Base-by-base conservation (phyloP, 2,113 vertebrate species). In the Scopus umbretta region DNA sequence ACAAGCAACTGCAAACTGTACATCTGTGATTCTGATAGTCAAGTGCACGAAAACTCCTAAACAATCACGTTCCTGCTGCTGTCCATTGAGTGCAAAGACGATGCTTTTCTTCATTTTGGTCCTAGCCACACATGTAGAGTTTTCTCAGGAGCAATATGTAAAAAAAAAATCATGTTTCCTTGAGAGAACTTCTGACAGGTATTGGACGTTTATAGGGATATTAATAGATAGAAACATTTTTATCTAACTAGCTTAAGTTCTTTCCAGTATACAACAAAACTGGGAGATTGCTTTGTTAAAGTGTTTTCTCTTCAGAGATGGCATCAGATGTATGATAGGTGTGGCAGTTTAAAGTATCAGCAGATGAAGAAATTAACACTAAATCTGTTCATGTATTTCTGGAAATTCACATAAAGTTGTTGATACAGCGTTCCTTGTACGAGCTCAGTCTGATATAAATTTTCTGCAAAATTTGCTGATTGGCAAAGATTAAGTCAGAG, bases 11-110 rank as follows among this genome's bases (percentile, higher is more conserved):
- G 15, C 58, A 63, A 32, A 53, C 40, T 36, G 63, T 32, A 5
- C 17, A 0, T 9, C 76, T 14, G 7, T 4, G 13, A 10, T 16
- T 40, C 36, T 40, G 10, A 1, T 0, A 5, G 2, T 15, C 61
- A 17, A 4, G 6, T 0, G 4, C 62, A 21, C 15, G 45, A 34
- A 25, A 52, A 26, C 36, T 18, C 42, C 81, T 58, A 1, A 5
- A 1, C 34, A 1, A 1, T 5, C 36, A 10, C 32, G 0, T 2
- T 55, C 40, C n/a, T 49, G 14, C 5, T 20, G n/a, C 38, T 58
- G 40, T 17, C 21, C 5, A 1, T 26, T 42, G 76, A 53, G 29
- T 21, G 18, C 7, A 7, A 25, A 42, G 47, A 18, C 36, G n/a
- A 18, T 29, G 13, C 17, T 68, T 40, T 34, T 32, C 59, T 67